A percentile compares a stretch with the other conserved stretches of the same genome.
phyloP scores from a whole-genome alignment of 2,888 invertebrate genomes.

The Melanotus villosus region DNA sequence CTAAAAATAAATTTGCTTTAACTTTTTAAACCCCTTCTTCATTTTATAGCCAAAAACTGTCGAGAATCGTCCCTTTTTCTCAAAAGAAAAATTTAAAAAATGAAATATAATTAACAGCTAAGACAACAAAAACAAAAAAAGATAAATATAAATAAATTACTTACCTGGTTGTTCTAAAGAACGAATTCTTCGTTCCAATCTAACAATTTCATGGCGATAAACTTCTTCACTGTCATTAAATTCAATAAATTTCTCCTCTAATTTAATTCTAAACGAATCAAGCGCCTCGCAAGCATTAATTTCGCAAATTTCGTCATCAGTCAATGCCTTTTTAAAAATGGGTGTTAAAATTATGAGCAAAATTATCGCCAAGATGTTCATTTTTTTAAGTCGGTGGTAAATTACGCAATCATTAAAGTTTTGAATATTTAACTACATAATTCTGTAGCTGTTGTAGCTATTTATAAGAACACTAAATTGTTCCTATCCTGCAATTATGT shows the following conservation, averaged over 20 bases:
- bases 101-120: no score
- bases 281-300: slow-evolving; percentile 72
- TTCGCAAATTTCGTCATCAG: slow-evolving; percentile 67
- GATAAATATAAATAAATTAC: slow-evolving; percentile 29
- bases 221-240: slow-evolving; percentile 24
- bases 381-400: background rate
- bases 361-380: background rate
- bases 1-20: slow-evolving; percentile 67
- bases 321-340: background rate
- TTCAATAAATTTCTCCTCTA: slow-evolving; percentile 3
- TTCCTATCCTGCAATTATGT: slow-evolving; percentile 42
- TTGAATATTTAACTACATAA: background rate
- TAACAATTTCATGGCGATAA: slow-evolving; percentile 63
- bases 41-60: no score
- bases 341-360: background rate
- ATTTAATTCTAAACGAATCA: slow-evolving; percentile 53
- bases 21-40: background rate
- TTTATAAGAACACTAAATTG: slow-evolving; percentile 37
- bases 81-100: no score
- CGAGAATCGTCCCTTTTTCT: no score
- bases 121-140: no score
- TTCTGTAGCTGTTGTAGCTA: background rate
- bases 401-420: background rate
- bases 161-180: slow-evolving; percentile 81
- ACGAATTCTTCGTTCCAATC: slow-evolving; percentile 76